Conservation (phyloP, 2,888 invertebrate species). For the Synergus laeviventris region DNA sequence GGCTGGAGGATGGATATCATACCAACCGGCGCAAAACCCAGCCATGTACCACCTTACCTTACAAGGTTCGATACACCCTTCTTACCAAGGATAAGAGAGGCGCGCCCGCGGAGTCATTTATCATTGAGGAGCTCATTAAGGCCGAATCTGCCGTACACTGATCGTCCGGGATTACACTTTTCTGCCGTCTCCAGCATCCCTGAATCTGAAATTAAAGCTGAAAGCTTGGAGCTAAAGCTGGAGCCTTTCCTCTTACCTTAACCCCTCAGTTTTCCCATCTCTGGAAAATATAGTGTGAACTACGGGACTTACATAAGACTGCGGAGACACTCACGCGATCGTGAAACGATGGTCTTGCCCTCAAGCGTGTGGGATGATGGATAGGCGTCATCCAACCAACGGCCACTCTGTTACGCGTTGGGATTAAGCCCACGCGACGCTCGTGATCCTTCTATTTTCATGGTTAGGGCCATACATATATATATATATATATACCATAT, state of each 20-base stretch:
- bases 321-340: constrained; percentile 28
- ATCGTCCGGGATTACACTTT: constrained; percentile 71
- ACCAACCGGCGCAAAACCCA: constrained; percentile 47
- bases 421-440: constrained; percentile 37
- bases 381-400: constrained; percentile 39
- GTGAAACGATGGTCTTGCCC: neutral
- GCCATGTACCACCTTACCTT: constrained; percentile 52
- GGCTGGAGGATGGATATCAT: constrained; percentile 59
- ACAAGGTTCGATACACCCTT: constrained; percentile 52
- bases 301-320: no score
- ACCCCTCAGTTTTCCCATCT: constrained; percentile 44
- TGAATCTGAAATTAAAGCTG: neutral
- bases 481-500: no score
- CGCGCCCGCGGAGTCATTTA: constrained; percentile 77
- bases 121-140: constrained; percentile 78
- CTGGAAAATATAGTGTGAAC: constrained; percentile 44
- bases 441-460: constrained; percentile 10
- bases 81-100: constrained; percentile 63
- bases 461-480: constrained; percentile 5
- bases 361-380: constrained; percentile 34
- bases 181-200: constrained; percentile 45
- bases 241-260: constrained; percentile 46
- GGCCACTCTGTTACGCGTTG: constrained; percentile 43
- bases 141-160: constrained; percentile 75
- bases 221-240: neutral